Conservation (phyloP, 2,797 vertebrate species). For the Sebastes flavidus region DNA sequence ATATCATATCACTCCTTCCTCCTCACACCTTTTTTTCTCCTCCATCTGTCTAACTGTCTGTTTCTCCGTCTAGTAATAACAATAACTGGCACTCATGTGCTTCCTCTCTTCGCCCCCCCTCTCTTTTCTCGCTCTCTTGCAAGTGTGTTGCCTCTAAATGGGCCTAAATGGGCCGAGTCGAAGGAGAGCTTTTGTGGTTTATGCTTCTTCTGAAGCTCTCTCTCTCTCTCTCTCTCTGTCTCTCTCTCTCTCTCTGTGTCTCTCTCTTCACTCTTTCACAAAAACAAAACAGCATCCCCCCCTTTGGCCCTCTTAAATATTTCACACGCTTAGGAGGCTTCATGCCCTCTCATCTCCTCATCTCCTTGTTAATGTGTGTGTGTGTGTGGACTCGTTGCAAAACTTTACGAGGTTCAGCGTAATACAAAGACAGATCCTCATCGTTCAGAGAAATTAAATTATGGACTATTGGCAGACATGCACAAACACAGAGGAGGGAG, state of each 20-base stretch:
- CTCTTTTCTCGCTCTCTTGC: constrained; percentile 29
- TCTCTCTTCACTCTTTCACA: constrained; percentile 32
- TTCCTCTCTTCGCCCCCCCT: constrained; percentile 1
- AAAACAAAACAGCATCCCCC: constrained; percentile 34
- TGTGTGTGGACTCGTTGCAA: not conserved
- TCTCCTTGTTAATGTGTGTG: constrained; percentile 1
- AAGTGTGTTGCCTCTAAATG: constrained; percentile 57
- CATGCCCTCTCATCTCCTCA: constrained; percentile 13
- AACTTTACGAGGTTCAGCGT: constrained; percentile 26
- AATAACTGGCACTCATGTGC: constrained; percentile 26
- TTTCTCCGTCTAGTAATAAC: constrained; percentile 24
- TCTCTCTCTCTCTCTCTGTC: constrained; percentile 3
- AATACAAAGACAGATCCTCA: constrained; percentile 52
- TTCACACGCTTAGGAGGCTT: constrained; percentile 54
- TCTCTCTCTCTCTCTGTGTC: constrained; percentile 1
- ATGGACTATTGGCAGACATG: constrained; percentile 41
- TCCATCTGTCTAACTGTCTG: constrained; percentile 19
- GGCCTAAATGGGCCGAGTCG: constrained; percentile 57
- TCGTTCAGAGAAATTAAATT: constrained; percentile 51
- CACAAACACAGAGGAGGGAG: not conserved
- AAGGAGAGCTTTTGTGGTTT: constrained; percentile 66
- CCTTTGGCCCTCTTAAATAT: constrained; percentile 55
- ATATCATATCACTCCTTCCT: constrained; percentile 45
- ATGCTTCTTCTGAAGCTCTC: constrained; percentile 44
- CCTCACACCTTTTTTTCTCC: constrained; percentile 19